Evolutionary conservation across 2,888 invertebrate genomes (phyloP), one percentile per base, ranked within the genome.

Genomic region (Thyatira batis): DNA sequence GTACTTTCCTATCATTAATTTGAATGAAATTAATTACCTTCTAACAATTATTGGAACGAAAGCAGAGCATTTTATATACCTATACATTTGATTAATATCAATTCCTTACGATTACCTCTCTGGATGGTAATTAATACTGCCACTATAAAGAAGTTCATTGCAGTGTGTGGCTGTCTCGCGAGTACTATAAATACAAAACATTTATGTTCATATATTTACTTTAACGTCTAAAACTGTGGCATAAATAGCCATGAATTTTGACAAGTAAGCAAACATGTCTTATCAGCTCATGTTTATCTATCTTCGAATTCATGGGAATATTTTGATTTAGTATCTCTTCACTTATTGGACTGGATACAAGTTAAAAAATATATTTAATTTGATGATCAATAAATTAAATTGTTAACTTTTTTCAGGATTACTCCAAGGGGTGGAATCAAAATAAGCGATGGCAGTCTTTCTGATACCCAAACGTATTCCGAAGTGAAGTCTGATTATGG

Each of bases 391-490:
- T 50, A 48, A 45, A 53, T 46, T 51, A 46, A 10, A n/a, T 45
- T 52, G 52, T 45, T 50, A 51, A 65, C 57, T 64, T 46, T 58
- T 82, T 81, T 46, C 76, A 93, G 93, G 78, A 73, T 90, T 52
- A 76, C 92, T 54, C 92, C 92, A 45, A 82, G 93, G 67, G 92
- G 92, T 61, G 92, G 92, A 5, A 93, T 94, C 80, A 92, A 92
- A 67, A 93, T 94, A 62, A 94, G 95, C 69, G 96, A 96, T 76
- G 97, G 97, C 20, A 97, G 97, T 60, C 92, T 97, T 30, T 97
- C 97, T 50, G 97, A 97, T 75, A 96, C 96, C 1, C 96, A 96
- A 82, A 95, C 95, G 8, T 95, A 94, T 80, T 94, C 94, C 0
- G 94, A 94, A 79, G 94, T 94, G 11, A 94, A 94, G 67, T 96